Percentiles rank a stretch among this genome's conserved stretches.
phyloP scores from a whole-genome alignment of 2,888 invertebrate species.

The Thalpophila matura region DNA sequence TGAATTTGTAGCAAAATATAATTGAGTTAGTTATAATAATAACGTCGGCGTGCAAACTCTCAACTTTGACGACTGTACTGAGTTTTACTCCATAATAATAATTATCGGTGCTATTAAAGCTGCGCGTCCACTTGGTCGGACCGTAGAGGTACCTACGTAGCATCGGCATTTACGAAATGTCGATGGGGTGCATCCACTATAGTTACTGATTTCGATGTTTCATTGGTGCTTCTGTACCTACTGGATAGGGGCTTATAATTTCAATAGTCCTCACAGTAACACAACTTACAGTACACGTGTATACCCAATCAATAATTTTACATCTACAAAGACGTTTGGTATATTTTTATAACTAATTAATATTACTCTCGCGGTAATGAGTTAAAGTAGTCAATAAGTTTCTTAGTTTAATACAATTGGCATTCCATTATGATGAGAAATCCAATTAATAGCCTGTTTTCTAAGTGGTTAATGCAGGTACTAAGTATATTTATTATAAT shows the following conservation, averaged over 20 bases:
- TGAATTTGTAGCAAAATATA: not conserved
- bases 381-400: slow-evolving; percentile 5
- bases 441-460: slow-evolving; percentile 6
- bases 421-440: slow-evolving; percentile 11
- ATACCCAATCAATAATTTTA: no score
- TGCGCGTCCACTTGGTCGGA: no score
- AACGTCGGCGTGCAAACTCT: not conserved
- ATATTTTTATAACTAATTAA: not conserved
- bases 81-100: not conserved
- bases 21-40: not conserved
- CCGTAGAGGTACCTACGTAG: no score
- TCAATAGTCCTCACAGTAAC: no score
- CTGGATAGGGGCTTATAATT: no score
- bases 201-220: no score
- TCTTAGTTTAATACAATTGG: slow-evolving; percentile 7
- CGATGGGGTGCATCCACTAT: no score
- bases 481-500: not conserved
- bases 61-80: not conserved
- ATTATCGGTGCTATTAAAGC: no score
- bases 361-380: not conserved
- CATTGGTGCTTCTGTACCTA: no score
- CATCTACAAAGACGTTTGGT: no score
- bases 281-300: no score
- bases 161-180: no score
- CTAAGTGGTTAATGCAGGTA: not conserved